A percentile compares a stretch with the other conserved stretches of the same genome.
phyloP scores from a whole-genome alignment of 1,140 invertebrate genomes.

The Temnothorax longispinosus region DNA sequence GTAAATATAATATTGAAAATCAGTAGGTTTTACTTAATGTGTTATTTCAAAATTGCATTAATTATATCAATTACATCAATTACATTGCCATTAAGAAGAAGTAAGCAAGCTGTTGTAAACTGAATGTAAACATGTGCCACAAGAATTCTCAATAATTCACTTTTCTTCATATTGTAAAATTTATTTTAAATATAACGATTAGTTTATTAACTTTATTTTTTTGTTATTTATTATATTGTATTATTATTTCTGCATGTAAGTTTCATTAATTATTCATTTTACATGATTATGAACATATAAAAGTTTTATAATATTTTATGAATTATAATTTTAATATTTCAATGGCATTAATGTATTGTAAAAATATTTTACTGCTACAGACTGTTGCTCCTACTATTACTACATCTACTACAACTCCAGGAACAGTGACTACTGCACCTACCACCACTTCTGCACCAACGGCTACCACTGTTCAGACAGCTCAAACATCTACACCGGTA shows the following conservation, averaged over 20 bases:
- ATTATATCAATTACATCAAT: background rate
- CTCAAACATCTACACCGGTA: constrained; percentile 80
- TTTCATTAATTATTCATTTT: background rate
- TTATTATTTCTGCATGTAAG: constrained; percentile 16
- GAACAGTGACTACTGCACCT: constrained; percentile 77
- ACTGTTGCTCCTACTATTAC: constrained; percentile 82
- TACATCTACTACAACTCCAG: constrained; percentile 77
- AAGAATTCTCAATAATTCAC: background rate
- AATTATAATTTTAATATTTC: constrained; percentile 2
- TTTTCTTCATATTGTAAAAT: background rate
- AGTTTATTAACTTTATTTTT: constrained; percentile 2
- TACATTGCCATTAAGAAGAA: background rate
- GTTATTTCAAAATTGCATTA: background rate
- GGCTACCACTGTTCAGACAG: constrained; percentile 75
- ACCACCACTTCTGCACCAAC: constrained; percentile 73
- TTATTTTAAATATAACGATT: background rate
- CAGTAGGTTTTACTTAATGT: background rate
- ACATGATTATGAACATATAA: background rate
- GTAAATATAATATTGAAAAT: background rate
- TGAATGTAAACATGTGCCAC: background rate
- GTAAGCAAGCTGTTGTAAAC: background rate
- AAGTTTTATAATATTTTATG: constrained; percentile 16
- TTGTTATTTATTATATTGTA: constrained; percentile 1
- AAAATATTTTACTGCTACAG: constrained; percentile 67
- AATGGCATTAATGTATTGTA: background rate